Evolutionary conservation across 2,113 vertebrate genomes (phyloP).

Genomic region (Strix uralensis): DNA sequence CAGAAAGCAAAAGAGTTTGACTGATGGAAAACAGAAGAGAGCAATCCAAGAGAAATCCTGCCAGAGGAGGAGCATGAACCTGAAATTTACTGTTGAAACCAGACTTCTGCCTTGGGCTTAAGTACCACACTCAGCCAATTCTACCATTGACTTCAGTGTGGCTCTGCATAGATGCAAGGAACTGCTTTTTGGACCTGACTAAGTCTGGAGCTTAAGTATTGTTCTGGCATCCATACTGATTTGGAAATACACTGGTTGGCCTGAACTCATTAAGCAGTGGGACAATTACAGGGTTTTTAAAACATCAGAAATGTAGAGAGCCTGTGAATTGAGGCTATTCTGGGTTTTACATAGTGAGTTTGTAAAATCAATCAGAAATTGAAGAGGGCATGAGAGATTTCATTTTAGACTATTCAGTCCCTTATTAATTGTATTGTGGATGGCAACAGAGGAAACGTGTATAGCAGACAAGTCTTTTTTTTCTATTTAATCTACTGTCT

Average conservation of each 20-base stretch:
- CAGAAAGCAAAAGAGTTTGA: conserved; percentile 42
- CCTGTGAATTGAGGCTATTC: background rate
- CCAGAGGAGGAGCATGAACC: conserved; percentile 34
- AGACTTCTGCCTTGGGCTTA: conserved; percentile 25
- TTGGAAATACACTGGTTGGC: conserved; percentile 4
- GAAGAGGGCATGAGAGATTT: conserved; percentile 36
- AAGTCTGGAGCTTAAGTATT: background rate
- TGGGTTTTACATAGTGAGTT: background rate
- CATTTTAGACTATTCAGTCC: background rate
- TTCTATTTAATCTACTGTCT: background rate
- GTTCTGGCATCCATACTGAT: conserved; percentile 1
- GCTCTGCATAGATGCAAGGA: conserved; percentile 5
- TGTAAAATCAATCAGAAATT: conserved; percentile 54
- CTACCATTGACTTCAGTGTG: background rate
- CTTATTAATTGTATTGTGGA: conserved; percentile 2
- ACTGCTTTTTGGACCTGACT: background rate
- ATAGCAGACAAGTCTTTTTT: conserved; percentile 12
- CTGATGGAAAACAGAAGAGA: conserved; percentile 60
- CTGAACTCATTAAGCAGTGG: conserved; percentile 15
- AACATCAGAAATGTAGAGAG: background rate
- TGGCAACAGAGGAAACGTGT: conserved; percentile 29
- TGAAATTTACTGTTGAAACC: conserved; percentile 19
- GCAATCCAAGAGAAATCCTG: conserved; percentile 17
- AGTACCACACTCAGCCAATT: background rate
- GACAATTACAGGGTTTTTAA: background rate